Evolutionary conservation across 2,113 vertebrate genomes (phyloP).

Genomic region (Seriola aureovittata): DNA sequence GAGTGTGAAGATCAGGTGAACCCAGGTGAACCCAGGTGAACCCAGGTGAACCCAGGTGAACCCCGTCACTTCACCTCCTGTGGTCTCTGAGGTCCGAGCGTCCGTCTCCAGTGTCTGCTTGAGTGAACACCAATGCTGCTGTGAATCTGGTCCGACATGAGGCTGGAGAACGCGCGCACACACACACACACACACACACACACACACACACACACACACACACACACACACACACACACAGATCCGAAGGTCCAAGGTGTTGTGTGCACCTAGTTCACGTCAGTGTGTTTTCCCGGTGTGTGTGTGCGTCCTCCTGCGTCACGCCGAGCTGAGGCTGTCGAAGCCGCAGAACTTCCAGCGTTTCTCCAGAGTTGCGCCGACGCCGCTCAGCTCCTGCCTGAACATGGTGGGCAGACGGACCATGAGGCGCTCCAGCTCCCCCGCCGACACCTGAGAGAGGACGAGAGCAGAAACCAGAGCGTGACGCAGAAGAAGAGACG

Average conservation of each 20-base stretch:
- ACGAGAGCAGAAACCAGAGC: neutral
- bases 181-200: neutral
- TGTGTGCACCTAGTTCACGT: neutral
- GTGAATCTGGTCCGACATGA: neutral
- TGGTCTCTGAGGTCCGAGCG: neutral
- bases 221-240: neutral
- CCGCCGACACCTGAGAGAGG: conserved; percentile 89
- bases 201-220: neutral
- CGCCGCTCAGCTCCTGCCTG: conserved; percentile 95
- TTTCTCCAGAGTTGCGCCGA: conserved; percentile 96
- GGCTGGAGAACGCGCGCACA: neutral
- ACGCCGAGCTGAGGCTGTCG: conserved; percentile 91
- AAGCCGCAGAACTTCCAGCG: conserved; percentile 98
- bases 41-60: no score
- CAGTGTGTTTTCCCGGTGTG: conserved; percentile 6
- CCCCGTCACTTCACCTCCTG: neutral
- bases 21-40: no score
- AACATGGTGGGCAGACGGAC: conserved; percentile 94
- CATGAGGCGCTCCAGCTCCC: conserved; percentile 93
- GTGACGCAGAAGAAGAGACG: no score
- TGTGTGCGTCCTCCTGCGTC: conserved; percentile 72
- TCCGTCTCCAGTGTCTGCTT: conserved; percentile 19
- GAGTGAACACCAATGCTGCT: neutral
- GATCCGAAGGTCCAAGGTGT: neutral
- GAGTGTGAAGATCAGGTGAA: no score